Base-by-base conservation (phyloP, 2,797 vertebrate genomes). In the Geotrypetes seraphini region DNA sequence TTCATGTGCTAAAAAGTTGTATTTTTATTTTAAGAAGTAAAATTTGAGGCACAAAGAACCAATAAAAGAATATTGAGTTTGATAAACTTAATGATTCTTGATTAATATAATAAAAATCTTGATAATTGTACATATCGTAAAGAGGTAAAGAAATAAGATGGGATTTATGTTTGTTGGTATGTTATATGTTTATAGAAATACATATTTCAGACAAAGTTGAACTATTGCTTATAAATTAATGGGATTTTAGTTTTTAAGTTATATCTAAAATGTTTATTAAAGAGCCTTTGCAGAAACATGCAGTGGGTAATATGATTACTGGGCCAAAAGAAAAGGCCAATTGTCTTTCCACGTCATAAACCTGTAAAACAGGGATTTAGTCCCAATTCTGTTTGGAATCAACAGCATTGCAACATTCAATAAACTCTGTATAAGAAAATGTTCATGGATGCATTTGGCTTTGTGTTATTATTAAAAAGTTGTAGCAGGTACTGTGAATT, bases 231-330 rank as follows among this genome's bases (percentile, higher is more conserved):
- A 54, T 69, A 48, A 40, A 55, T 50, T 50, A 52, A 60, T 60
- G 54, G 46, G 53, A 66, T 35, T 74, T 66, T 69, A n/a, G n/a
- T 78, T 78, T 77, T 75, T 54, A 60, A 66, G 63, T 63, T 60
- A 39, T 48, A 69, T 16, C 32, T 73, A 60, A 58, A 47, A 28
- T 47, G 14, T 57, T 50, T 63, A 11, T 58, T 60, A 60, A 50
- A 56, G 54, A 25, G 43, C 55, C 55, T n/a, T 66, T 47, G 39
- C 50, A 57, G 58, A 36, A 56, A 47, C 69, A 47, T 43, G 39
- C 29, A 28, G 33, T 31, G 54, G 43, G 53, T 59, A 37, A n/a
- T n/a, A n/a, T n/a, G n/a, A n/a, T n/a, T n/a, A n/a, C n/a, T n/a
- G n/a, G n/a, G n/a, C n/a, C n/a, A n/a, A 39, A 48, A 53, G 47